These are phyloP conservation scores for Onychomys arenicola DNA, from an alignment of 2,797 vertebrate species.

Conservation along the genomic window DNA sequence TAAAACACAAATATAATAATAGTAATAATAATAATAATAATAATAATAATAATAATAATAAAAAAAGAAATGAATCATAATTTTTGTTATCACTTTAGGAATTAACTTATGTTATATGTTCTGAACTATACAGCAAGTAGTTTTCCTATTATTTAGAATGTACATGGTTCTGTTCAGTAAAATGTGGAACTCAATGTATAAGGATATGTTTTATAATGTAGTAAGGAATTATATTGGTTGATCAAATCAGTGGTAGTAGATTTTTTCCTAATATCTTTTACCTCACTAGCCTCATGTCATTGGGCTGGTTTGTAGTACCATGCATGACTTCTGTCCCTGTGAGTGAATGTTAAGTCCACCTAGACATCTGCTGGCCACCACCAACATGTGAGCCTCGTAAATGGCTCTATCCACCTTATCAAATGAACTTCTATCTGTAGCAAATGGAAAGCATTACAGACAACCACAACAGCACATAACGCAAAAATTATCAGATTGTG, in stretches of 20 bases:
- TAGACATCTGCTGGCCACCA: not conserved
- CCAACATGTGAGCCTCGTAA: not conserved
- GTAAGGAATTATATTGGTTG: not conserved
- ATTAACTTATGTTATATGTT: not conserved
- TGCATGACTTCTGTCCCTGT: not conserved
- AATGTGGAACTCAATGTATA: not conserved
- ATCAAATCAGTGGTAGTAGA: not conserved
- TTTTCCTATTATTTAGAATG: not conserved
- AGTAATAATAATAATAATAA: too few relatives aligned
- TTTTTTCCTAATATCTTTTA: not conserved
- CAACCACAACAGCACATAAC: not conserved
- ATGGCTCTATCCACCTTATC: not conserved
- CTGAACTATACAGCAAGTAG: not conserved
- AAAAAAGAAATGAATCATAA: not conserved
- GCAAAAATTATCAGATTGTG: too few relatives aligned
- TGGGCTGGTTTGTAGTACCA: not conserved
- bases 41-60: too few relatives aligned
- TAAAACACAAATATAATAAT: too few relatives aligned
- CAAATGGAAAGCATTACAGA: not conserved
- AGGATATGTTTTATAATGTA: not conserved
- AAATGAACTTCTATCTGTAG: not conserved
- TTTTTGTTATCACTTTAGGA: slow-evolving; percentile 11
- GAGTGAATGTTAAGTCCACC: not conserved
- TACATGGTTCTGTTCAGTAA: not conserved
- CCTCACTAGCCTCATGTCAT: not conserved